Conservation (phyloP, 2,888 invertebrate species). For the Philopedon plagiatum region DNA sequence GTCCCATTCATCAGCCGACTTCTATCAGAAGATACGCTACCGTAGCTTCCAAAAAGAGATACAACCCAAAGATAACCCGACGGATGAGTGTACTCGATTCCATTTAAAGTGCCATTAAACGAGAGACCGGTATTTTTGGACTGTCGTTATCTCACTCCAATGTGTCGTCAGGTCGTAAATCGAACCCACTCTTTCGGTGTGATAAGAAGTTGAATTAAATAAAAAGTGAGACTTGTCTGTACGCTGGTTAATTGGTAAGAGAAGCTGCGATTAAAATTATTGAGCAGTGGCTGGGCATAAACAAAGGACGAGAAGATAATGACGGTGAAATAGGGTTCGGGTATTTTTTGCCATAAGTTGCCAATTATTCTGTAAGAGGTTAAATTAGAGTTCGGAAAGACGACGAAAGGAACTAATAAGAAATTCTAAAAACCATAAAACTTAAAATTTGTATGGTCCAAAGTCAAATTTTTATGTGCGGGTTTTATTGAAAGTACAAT, state of each 20-base stretch:
- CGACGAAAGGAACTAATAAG: too few species aligned
- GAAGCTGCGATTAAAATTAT: constrained; percentile 49
- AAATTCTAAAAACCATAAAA: too few species aligned
- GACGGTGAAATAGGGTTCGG: constrained; percentile 8
- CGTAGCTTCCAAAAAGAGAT: constrained; percentile 50
- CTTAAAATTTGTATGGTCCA: too few species aligned
- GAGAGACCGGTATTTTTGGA: constrained; percentile 49
- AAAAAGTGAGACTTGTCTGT: constrained; percentile 50
- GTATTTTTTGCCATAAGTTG: not conserved
- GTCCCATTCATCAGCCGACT: constrained; percentile 47
- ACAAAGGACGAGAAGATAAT: constrained; percentile 41
- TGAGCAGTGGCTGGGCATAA: constrained; percentile 45
- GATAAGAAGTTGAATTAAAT: constrained; percentile 48
- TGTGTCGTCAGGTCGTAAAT: constrained; percentile 51
- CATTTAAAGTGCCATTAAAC: constrained; percentile 50
- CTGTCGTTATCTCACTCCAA: constrained; percentile 49
- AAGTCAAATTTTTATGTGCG: too few species aligned
- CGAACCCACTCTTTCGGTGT: constrained; percentile 49
- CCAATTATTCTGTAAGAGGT: too few species aligned
- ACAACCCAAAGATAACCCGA: constrained; percentile 44
- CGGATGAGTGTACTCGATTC: constrained; percentile 50
- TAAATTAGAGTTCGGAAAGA: too few species aligned
- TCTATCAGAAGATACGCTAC: constrained; percentile 49
- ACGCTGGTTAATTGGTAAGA: constrained; percentile 49
- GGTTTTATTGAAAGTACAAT: too few species aligned